These are phyloP conservation scores for Paracanthobrama guichenoti DNA, from an alignment of 2,113 vertebrate species.

Conservation along the genomic window DNA sequence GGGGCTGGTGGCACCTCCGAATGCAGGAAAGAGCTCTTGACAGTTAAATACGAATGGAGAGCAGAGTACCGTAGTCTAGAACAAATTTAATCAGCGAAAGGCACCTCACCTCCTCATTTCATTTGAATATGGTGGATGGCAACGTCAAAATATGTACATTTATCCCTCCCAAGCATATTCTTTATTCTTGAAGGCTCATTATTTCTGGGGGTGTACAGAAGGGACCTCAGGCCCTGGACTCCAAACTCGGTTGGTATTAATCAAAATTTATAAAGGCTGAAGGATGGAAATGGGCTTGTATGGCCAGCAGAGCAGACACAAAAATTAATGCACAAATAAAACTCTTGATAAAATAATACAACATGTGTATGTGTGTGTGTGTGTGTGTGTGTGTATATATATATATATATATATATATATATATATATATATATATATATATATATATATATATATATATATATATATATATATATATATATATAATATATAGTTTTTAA, in stretches of 20 bases:
- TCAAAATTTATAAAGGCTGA: constrained; percentile 81
- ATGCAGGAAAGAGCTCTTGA: constrained; percentile 77
- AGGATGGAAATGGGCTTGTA: constrained; percentile 56
- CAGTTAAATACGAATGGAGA: constrained; percentile 81
- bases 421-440: not conserved
- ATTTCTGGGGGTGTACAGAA: constrained; percentile 79
- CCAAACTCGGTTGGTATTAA: constrained; percentile 82
- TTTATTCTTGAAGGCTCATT: constrained; percentile 92
- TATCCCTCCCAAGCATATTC: constrained; percentile 77
- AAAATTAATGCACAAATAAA: not conserved
- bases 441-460: no score
- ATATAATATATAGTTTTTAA: no score
- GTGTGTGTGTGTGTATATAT: no score
- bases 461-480: no score
- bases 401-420: no score
- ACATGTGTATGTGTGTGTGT: not conserved
- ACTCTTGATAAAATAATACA: not conserved
- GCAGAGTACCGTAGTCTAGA: constrained; percentile 68
- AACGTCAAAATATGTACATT: constrained; percentile 77
- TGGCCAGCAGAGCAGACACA: constrained; percentile 67
- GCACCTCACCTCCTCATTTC: constrained; percentile 78
- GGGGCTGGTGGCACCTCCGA: constrained; percentile 72
- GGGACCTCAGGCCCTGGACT: constrained; percentile 71
- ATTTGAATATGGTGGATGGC: constrained; percentile 80
- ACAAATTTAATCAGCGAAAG: constrained; percentile 82